Base-by-base conservation (phyloP, 2,888 invertebrate species). In the Cephus nigrinus region DNA sequence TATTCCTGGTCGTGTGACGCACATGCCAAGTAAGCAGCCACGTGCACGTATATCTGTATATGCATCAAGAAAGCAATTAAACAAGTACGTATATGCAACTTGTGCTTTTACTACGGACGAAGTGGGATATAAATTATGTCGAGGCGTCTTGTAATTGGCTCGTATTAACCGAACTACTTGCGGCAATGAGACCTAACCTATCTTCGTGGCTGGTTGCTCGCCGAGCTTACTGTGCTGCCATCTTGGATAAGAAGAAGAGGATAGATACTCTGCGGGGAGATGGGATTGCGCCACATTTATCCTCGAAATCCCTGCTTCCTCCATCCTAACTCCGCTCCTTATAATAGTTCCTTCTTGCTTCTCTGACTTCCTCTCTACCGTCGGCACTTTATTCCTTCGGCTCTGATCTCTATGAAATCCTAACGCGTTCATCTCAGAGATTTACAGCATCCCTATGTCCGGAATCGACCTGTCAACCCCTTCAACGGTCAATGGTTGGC, bases 81-180 rank as follows among this genome's bases (percentile, higher is more conserved):
- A 40, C 40, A 15, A 40, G 40, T 5, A 40, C 5, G 4, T 40
- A 40, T 40, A 40, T 40, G 15, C 40, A 40, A 15, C 40, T 15
- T 40, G 40, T 40, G 40, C 40, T 40, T 40, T 40, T 40, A 15
- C 15, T 40, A 40, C 74, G 30, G 68, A 78, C 75, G 75, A 79
- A 79, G 76, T 74, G 77, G 79, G 78, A 83, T 86, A 83, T 80
- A 83, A 85, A 88, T 87, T 84, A 83, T 82, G 80, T 85, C 82
- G 84, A 78, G 84, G 83, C 79, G 69, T 75, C 73, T 74, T 78
- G 75, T 85, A 86, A 87, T 87, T 83, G 83, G 80, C 76, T 79
- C 80, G 80, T 82, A 85, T 86, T 85, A 86, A 85, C 81, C 77
- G 77, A 77, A 79, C 80, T 80, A 80, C 79, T 83, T 81, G 81